A percentile compares a stretch with the other conserved stretches of the same genome.
Conservation (phyloP, 2,888 invertebrate genomes). For the Chironomus riparius region DNA sequence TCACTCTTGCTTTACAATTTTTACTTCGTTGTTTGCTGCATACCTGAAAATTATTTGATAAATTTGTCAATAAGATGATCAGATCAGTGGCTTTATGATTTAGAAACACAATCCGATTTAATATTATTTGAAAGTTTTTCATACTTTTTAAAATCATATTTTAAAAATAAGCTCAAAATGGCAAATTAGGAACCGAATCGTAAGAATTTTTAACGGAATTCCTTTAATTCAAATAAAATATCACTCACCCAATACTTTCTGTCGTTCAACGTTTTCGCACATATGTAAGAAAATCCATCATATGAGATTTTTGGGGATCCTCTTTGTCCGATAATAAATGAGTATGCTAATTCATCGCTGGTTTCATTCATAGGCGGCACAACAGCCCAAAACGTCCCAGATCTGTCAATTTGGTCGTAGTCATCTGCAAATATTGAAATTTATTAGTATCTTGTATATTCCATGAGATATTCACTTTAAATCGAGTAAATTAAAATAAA, state of each 20-base stretch:
- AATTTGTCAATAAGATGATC: not conserved
- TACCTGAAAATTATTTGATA: slow-evolving; percentile 16
- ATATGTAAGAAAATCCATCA: slow-evolving; percentile 35
- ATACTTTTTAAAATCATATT: no score
- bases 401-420: not conserved
- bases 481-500: not conserved
- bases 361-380: not conserved
- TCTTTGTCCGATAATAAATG: slow-evolving; percentile 35
- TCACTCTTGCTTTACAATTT: slow-evolving; percentile 37
- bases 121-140: no score
- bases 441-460: not conserved
- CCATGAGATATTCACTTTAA: not conserved
- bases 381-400: slow-evolving; percentile 14
- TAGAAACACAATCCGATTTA: no score
- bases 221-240: no score
- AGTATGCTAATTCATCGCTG: slow-evolving; percentile 23
- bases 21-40: slow-evolving; percentile 37
- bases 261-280: slow-evolving; percentile 34
- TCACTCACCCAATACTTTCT: slow-evolving; percentile 36
- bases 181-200: no score
- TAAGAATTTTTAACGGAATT: no score
- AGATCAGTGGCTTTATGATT: no score
- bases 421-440: not conserved
- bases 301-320: slow-evolving; percentile 36
- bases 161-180: no score